phyloP scores from a whole-genome alignment of 1,140 invertebrate genomes.

The Platorchestia sp. region DNA sequence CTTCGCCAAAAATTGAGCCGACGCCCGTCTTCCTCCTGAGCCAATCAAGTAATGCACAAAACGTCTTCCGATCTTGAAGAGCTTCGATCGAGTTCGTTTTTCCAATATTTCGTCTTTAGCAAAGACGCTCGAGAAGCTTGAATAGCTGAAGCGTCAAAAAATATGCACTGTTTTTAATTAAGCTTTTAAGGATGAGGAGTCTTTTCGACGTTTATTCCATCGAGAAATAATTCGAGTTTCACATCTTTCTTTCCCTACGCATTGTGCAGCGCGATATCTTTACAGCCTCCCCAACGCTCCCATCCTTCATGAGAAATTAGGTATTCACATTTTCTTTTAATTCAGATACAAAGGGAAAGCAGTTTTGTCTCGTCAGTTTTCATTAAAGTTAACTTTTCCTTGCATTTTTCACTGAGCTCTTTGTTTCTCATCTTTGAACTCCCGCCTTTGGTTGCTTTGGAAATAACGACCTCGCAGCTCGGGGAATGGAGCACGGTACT shows the following conservation, averaged over 20 bases:
- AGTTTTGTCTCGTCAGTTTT: not conserved
- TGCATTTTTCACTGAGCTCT: not conserved
- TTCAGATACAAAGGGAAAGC: not conserved
- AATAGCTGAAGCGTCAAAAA: not conserved
- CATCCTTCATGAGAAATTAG: not conserved
- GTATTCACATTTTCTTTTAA: not conserved
- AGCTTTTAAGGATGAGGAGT: not conserved
- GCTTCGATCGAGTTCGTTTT: not conserved
- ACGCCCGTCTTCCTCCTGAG: not conserved
- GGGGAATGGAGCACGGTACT: too few relatives aligned
- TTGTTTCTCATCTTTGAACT: not conserved
- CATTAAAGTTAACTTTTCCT: not conserved
- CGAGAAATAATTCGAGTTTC: not conserved
- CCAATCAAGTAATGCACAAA: constrained; percentile 1
- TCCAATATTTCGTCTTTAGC: not conserved
- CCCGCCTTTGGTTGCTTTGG: too few relatives aligned
- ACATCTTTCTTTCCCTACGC: not conserved
- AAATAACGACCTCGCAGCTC: not conserved
- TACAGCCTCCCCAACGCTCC: not conserved
- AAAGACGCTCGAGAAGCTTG: not conserved
- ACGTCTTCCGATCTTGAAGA: not conserved
- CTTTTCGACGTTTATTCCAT: not conserved
- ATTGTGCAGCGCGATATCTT: not conserved
- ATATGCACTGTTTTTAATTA: not conserved
- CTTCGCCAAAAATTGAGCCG: not conserved